Base-by-base conservation (phyloP, 2,888 invertebrate genomes). In the Melinaea marsaeus region DNA sequence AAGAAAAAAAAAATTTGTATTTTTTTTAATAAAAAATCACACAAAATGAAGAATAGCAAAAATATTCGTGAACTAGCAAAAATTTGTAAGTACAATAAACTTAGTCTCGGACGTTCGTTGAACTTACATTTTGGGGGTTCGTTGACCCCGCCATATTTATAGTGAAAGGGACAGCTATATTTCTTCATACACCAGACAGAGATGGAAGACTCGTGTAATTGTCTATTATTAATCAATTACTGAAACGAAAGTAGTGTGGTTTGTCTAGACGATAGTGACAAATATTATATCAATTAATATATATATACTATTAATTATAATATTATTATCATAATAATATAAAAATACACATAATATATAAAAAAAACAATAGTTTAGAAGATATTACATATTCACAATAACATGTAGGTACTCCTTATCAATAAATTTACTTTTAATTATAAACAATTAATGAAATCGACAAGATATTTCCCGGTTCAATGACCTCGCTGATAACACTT, bases 41-140 rank as follows among this genome's bases (percentile, higher is more conserved):
- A 42, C 9, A 42, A 7, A 32, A 51, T 51, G 32, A 32, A 32
- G 51, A 51, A 32, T 51, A 32, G 32, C 51, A 11, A 51, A 60
- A 60, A 60, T 46, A 45, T n/a, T 45, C 55, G 58, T 57, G 57
- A 63, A 63, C 63, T 70, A 69, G 68, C 71, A 68, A 69, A 22
- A 70, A 71, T 68, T 66, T 60, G 66, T 67, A 67, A 68, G 63
- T 70, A 69, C 83, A 67, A 79, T 83, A 76, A 82, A 79, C 83
- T 74, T 67, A 65, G 56, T 65, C 75, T 67, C 82, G 87, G 84
- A 79, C 86, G 88, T 83, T 80, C 88, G 74, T 77, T 82, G 83
- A 84, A 79, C 86, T 75, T 45, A 67, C 83, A 82, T 78, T 87
- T 86, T 81, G 83, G 85, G 81, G 73, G 88, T 78, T 85, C 87